These are phyloP conservation scores for Charadrius vociferus DNA, from an alignment of 2,113 vertebrate species.

Conservation along the genomic window DNA sequence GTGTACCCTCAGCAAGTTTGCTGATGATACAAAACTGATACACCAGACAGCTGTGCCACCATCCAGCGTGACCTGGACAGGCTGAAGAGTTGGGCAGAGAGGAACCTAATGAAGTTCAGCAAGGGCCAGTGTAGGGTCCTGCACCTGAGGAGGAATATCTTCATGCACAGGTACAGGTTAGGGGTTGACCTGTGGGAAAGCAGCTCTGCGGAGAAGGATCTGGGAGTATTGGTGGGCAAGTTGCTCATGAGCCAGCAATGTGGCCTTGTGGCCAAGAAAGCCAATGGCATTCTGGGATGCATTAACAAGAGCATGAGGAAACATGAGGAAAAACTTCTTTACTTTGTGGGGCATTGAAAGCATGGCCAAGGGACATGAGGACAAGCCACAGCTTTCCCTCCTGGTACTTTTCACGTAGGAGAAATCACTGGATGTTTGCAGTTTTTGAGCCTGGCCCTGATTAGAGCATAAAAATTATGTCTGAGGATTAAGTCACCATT, in stretches of 20 bases:
- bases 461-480: no score
- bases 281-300: background rate
- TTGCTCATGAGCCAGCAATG: background rate
- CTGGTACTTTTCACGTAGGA: no score
- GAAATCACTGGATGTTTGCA: no score
- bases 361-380: no score
- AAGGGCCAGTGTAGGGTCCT: background rate
- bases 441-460: no score
- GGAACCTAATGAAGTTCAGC: background rate
- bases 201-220: background rate
- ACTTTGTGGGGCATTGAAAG: no score
- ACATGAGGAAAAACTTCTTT: no score
- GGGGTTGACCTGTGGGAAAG: background rate
- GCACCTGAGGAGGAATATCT: background rate
- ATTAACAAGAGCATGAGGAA: background rate
- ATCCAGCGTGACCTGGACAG: background rate
- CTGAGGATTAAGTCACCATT: no score
- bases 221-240: background rate
- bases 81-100: background rate
- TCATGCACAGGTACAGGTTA: background rate
- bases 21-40: no score
- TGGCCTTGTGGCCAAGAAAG: background rate
- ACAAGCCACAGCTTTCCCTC: no score
- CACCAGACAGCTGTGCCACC: background rate
- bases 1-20: background rate